A percentile compares a stretch with the other conserved stretches of the same genome.
Conservation (phyloP, 2,797 vertebrate species). For the Malurus splendens region DNA sequence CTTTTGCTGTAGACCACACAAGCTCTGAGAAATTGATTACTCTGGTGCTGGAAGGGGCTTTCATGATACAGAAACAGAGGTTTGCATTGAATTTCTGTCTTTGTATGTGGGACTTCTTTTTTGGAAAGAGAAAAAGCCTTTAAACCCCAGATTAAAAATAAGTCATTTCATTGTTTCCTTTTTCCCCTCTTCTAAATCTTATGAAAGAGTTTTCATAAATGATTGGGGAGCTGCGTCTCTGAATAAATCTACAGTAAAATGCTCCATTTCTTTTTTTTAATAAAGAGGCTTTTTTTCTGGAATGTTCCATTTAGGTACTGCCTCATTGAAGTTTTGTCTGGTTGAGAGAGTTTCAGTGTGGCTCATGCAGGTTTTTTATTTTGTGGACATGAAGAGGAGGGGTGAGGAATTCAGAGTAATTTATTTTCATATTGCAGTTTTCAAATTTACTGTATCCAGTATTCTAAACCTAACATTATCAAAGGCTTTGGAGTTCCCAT, state of each 20-base stretch:
- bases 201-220: constrained; percentile 49
- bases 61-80: constrained; percentile 40
- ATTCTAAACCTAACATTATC: not conserved
- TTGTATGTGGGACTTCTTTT: constrained; percentile 31
- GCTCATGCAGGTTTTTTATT: not conserved
- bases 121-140: constrained; percentile 14
- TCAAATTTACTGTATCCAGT: not conserved
- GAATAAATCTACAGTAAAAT: constrained; percentile 34
- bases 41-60: constrained; percentile 29
- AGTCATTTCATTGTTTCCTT: constrained; percentile 51
- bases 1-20: constrained; percentile 48
- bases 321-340: not conserved
- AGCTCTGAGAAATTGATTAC: constrained; percentile 33
- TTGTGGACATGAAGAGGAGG: not conserved
- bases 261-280: constrained; percentile 40
- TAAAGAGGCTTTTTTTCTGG: constrained; percentile 25
- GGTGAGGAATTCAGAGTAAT: not conserved
- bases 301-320: not conserved
- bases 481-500: not conserved
- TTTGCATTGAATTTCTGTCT: constrained; percentile 52
- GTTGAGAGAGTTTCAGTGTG: constrained; percentile 28
- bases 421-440: not conserved
- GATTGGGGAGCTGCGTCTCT: constrained; percentile 30
- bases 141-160: constrained; percentile 54
- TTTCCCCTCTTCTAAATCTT: constrained; percentile 7